Base-by-base conservation (phyloP, 2,113 vertebrate species). In the Motacilla alba region DNA sequence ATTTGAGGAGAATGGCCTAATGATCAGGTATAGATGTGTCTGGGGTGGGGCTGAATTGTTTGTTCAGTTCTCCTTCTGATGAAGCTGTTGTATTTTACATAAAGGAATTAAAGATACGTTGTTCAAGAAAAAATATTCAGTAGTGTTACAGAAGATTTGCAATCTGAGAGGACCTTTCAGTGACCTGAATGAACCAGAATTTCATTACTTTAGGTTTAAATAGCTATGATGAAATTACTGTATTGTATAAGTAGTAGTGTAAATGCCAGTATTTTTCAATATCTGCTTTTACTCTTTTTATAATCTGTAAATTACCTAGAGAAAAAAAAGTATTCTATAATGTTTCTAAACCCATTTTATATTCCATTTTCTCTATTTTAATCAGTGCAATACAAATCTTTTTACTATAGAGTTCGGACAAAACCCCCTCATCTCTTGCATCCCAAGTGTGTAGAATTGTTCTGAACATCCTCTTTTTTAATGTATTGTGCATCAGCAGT, bases 131-230 rank as follows among this genome's bases (percentile, higher is more conserved):
- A 81, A 89, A n/a, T 8, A 39, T 41, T 47, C 11, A n/a, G 26
- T 14, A 70, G 16, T 13, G 6, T 17, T 75, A 21, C 15, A 46
- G 37, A 64, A 41, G 44, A 53, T 50, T 21, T 46, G 15, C 22
- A 79, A 0, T 28, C 53, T 56, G 27, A 91, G 56, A 78, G 74
- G 46, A 74, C 12, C 6, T 83, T 76, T 69, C 49, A 70, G 75
- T 70, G 30, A 27, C 55, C 63, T 79, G 10, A 74, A 41, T n/a
- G 30, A 81, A 49, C 13, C 46, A 69, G 41, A 58, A 20, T 66
- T 85, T 87, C 55, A 74, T 92, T 91, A 79, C 9, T 91, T 89
- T 55, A 69, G 26, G 15, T 77, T 92, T 80, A 83, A 92, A 50
- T 66, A 62, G 41, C 35, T 58, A 6, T 78, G 37, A 88, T 90